Base-by-base conservation (phyloP, 2,113 vertebrate genomes). In the Donacobius atricapilla region DNA sequence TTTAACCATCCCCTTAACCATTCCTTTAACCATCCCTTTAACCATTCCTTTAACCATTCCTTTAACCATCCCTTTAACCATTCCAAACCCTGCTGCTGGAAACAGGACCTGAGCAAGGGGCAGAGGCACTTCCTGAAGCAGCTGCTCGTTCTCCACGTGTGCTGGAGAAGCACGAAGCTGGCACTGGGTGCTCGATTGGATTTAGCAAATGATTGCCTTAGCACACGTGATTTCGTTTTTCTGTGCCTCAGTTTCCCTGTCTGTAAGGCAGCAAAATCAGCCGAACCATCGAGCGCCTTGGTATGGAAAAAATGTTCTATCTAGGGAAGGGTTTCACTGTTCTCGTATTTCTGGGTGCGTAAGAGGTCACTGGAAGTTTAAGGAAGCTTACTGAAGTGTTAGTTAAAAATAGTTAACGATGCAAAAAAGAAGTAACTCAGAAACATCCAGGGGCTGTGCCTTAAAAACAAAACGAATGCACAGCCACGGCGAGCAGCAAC, bases 401-500 rank as follows among this genome's bases (percentile, higher is more conserved):
- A 66, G 58, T 80, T 78, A 94, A 78, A 95, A 96, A 75, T 61
- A 93, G 66, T 66, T 88, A 77, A 83, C n/a, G 64, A 56, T 50
- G 31, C 10, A 56, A 10, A 53, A 27, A 37, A 69, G 51, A 37
- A 4, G 23, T 15, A 70, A 40, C 69, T 78, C 6, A 1, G 68
- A 86, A 86, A 90, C 37, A 78, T 78, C 54, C 79, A 92, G 51
- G 40, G 83, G 53, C 21, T 68, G 11, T 66, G 31, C 81, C 93
- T 88, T 33, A 86, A 85, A 85, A 86, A 83, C 37, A 80, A 85
- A 85, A 82, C 0, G 0, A 85, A 58, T 21, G 42, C 28, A 23
- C 40, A 72, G 39, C 58, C 58, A 21, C 18, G 16, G 64, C 30
- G 75, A 83, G 65, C 9, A 73, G 22, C 71, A 86, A 6, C 17